Evolutionary conservation across 2,113 vertebrate genomes (phyloP).

Genomic region (Hippocampus guttulatus): DNA sequence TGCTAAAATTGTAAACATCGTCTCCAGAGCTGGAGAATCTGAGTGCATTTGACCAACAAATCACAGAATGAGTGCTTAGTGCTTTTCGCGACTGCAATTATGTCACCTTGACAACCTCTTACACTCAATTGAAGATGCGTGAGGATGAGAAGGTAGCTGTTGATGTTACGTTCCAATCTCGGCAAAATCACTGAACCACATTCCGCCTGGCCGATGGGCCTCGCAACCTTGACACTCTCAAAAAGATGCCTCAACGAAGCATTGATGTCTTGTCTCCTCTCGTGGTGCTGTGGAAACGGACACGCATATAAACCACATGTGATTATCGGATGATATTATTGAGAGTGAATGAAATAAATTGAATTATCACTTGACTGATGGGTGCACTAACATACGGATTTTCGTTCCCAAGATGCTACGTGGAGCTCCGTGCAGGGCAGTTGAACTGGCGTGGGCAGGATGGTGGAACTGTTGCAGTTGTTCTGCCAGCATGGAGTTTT

Average conservation of each 20-base stretch:
- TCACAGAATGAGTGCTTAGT: background rate
- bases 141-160: slow-evolving; percentile 63
- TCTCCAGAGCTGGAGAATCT: background rate
- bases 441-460: slow-evolving; percentile 45
- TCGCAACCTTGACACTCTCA: slow-evolving; percentile 47
- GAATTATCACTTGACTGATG: slow-evolving; percentile 11
- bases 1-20: background rate
- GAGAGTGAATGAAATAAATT: background rate
- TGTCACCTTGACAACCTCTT: slow-evolving; percentile 22
- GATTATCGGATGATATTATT: background rate
- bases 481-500: slow-evolving; percentile 40
- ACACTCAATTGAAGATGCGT: slow-evolving; percentile 57
- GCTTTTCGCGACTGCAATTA: background rate
- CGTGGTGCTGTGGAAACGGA: slow-evolving; percentile 46
- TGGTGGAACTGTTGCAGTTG: slow-evolving; percentile 36
- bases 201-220: slow-evolving; percentile 23
- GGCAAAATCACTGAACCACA: slow-evolving; percentile 51
- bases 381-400: slow-evolving; percentile 53
- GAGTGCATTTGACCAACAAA: slow-evolving; percentile 7
- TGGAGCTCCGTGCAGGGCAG: slow-evolving; percentile 59
- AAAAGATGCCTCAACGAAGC: slow-evolving; percentile 54
- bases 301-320: background rate
- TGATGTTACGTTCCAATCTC: slow-evolving; percentile 60
- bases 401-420: slow-evolving; percentile 57
- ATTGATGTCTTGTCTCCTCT: slow-evolving; percentile 59